Conservation (phyloP, 2,797 vertebrate genomes). For the Gephyroberyx darwinii region DNA sequence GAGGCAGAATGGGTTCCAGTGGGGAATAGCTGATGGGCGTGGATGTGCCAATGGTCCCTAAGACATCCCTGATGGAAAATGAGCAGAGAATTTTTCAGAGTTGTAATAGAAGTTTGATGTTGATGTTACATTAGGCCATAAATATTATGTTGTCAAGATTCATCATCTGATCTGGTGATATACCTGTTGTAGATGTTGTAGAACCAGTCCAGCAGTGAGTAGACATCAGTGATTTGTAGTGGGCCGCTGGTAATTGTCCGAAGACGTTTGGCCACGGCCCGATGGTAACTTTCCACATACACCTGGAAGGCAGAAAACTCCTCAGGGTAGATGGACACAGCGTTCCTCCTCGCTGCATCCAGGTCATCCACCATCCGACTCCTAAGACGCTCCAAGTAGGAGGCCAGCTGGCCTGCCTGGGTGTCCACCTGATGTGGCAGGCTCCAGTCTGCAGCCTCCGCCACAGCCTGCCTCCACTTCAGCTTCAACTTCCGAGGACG, state of each 20-base stretch:
- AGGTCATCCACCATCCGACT: conserved; percentile 86
- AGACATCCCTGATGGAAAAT: conserved; percentile 84
- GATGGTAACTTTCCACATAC: conserved; percentile 91
- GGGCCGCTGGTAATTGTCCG: conserved; percentile 78
- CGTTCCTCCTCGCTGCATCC: conserved; percentile 84
- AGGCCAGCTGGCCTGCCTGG: conserved; percentile 82
- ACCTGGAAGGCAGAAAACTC: conserved; percentile 87
- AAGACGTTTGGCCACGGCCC: conserved; percentile 85
- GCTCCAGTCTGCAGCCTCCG: conserved; percentile 84
- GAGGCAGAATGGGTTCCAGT: conserved; percentile 86
- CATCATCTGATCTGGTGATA: conserved; percentile 1
- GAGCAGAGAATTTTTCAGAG: not conserved
- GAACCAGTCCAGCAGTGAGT: conserved; percentile 92
- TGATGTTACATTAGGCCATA: conserved; percentile 20
- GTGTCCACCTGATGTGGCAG: conserved; percentile 83
- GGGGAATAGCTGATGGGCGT: conserved; percentile 81
- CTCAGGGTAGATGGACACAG: conserved; percentile 89
- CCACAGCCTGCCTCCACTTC: conserved; percentile 88
- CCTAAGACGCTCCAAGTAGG: conserved; percentile 85
- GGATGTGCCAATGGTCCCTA: conserved; percentile 85
- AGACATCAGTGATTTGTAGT: conserved; percentile 88
- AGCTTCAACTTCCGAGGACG: conserved; percentile 80
- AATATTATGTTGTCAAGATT: conserved; percentile 8
- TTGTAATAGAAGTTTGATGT: not conserved
- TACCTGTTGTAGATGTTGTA: conserved; percentile 93